Conservation (phyloP, 1,140 invertebrate species). For the Bombus sibiricus region DNA sequence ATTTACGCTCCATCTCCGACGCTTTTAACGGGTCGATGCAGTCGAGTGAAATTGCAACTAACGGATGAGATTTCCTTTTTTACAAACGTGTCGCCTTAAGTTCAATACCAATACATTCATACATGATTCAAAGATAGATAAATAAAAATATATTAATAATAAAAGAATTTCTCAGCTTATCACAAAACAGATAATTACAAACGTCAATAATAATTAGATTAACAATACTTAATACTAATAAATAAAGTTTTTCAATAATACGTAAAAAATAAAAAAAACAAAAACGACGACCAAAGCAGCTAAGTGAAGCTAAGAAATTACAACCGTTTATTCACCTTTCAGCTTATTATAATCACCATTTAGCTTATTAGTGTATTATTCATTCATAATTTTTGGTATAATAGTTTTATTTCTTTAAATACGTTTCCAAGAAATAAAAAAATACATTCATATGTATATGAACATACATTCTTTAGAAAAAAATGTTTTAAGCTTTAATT, state of each 20-base stretch:
- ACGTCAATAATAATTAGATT: not conserved
- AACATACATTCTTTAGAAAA: not conserved
- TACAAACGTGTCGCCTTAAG: not conserved
- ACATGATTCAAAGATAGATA: not conserved
- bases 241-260: too few relatives aligned
- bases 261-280: too few relatives aligned
- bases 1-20: constrained; percentile 33
- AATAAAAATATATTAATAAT: not conserved
- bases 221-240: not conserved
- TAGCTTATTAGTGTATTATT: too few relatives aligned
- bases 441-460: not conserved
- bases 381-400: too few relatives aligned
- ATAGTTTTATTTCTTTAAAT: not conserved
- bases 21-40: constrained; percentile 29
- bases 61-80: constrained; percentile 3
- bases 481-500: too few relatives aligned
- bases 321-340: too few relatives aligned
- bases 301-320: too few relatives aligned
- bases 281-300: too few relatives aligned
- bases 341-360: too few relatives aligned
- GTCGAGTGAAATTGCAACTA: not conserved
- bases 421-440: not conserved
- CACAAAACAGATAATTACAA: not conserved
- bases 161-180: not conserved
- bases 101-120: too few relatives aligned